Conservation (phyloP, 2,888 invertebrate genomes). For the Tyria jacobaeae region DNA sequence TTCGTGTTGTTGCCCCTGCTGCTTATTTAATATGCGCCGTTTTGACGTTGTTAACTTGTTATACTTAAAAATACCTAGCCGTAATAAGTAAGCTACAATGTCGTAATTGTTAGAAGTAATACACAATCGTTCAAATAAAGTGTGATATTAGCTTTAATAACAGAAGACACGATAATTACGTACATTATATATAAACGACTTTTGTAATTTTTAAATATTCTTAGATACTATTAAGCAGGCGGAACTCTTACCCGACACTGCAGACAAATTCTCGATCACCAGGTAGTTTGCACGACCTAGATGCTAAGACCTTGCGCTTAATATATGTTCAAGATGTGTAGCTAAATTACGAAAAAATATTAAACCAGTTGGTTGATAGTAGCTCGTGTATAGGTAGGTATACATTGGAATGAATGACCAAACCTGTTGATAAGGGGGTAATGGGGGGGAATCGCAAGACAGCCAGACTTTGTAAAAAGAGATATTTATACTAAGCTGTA, state of each 20-base stretch:
- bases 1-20: slow-evolving; percentile 49
- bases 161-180: neutral
- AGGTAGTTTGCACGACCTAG: slow-evolving; percentile 61
- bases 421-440: slow-evolving; percentile 37
- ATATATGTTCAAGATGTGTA: slow-evolving; percentile 57
- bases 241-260: too few species aligned
- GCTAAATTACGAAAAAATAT: slow-evolving; percentile 53
- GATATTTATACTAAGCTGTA: slow-evolving; percentile 27
- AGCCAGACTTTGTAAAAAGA: slow-evolving; percentile 25
- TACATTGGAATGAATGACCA: slow-evolving; percentile 16
- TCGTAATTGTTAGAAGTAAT: slow-evolving; percentile 1
- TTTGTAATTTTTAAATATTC: neutral
- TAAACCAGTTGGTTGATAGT: slow-evolving; percentile 34
- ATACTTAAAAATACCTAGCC: neutral
- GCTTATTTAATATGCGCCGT: neutral
- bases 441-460: slow-evolving; percentile 18
- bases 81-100: neutral
- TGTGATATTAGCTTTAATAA: neutral
- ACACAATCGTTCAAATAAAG: slow-evolving; percentile 5
- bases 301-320: slow-evolving; percentile 68
- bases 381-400: slow-evolving; percentile 25
- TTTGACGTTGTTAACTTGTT: neutral
- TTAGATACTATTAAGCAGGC: neutral
- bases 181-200: neutral
- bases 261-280: slow-evolving; percentile 41